A percentile compares a stretch with the other conserved stretches of the same genome.
Evolutionary conservation across 2,113 vertebrate genomes (phyloP).

Genomic region (Daphoenositta chrysoptera): DNA sequence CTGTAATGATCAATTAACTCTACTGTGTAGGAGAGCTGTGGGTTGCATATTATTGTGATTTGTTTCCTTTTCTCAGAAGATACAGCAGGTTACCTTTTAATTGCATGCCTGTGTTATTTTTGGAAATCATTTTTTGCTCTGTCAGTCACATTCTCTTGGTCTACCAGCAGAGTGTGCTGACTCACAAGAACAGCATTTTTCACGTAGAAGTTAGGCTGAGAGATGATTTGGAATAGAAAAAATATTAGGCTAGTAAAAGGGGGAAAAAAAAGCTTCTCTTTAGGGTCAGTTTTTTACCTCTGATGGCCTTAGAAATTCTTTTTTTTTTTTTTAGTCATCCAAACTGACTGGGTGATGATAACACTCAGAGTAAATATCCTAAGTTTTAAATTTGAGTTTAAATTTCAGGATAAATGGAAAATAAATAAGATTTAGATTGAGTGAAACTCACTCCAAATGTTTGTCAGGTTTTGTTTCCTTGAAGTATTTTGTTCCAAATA

Average conservation of each 20-base stretch:
- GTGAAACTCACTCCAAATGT: neutral
- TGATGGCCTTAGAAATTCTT: neutral
- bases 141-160: neutral
- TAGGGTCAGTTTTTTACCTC: neutral
- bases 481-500: neutral
- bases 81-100: neutral
- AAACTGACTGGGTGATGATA: neutral
- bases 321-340: neutral
- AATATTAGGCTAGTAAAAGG: neutral
- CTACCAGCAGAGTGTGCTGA: conserved; percentile 25
- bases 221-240: neutral
- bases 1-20: neutral
- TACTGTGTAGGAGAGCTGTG: neutral
- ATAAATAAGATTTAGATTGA: neutral
- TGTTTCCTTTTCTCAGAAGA: neutral
- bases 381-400: neutral
- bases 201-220: neutral
- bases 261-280: neutral
- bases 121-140: neutral
- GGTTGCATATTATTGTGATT: neutral
- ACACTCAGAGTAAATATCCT: neutral
- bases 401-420: neutral
- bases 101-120: neutral
- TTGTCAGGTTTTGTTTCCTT: neutral
- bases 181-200: neutral